Percentiles rank a stretch among this genome's conserved stretches.
Evolutionary conservation across 2,888 invertebrate genomes (phyloP).

Genomic region (Epinotia nisella): DNA sequence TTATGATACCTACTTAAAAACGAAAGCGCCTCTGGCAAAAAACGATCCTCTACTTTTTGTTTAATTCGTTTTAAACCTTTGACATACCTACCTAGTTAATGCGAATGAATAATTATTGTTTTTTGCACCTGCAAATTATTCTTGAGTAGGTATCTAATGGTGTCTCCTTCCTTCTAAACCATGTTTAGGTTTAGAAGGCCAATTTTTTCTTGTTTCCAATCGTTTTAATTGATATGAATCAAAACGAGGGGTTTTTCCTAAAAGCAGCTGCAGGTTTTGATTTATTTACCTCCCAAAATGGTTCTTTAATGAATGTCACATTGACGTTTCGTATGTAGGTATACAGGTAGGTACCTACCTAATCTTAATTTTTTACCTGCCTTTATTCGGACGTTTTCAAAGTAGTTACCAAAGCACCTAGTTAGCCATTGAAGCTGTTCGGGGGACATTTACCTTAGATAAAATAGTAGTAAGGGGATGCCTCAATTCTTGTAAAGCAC

Average conservation of each 20-base stretch:
- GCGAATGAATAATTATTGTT: neutral
- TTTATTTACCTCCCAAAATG: constrained; percentile 28
- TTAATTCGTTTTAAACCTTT: neutral
- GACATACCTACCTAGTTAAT: neutral
- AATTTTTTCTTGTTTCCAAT: neutral
- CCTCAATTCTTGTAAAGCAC: no score
- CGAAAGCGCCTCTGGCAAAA: neutral
- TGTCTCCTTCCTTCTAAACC: neutral
- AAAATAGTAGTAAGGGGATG: neutral
- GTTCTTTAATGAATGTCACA: constrained; percentile 58
- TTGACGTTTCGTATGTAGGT: constrained; percentile 48
- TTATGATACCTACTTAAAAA: constrained; percentile 19
- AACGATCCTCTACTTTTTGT: neutral
- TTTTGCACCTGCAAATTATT: constrained; percentile 12
- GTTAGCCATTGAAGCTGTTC: no score
- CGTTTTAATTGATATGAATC: neutral
- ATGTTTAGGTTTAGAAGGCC: neutral
- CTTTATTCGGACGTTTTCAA: neutral
- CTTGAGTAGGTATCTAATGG: constrained; percentile 8
- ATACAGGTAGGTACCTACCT: neutral
- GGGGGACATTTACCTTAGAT: neutral
- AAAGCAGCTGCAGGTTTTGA: neutral
- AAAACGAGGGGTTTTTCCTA: constrained; percentile 11
- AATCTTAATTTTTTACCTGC: no score
- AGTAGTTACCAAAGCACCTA: neutral